These are phyloP conservation scores for Callaeas wilsoni DNA, from an alignment of 2,113 vertebrate genomes.

Conservation along the genomic window DNA sequence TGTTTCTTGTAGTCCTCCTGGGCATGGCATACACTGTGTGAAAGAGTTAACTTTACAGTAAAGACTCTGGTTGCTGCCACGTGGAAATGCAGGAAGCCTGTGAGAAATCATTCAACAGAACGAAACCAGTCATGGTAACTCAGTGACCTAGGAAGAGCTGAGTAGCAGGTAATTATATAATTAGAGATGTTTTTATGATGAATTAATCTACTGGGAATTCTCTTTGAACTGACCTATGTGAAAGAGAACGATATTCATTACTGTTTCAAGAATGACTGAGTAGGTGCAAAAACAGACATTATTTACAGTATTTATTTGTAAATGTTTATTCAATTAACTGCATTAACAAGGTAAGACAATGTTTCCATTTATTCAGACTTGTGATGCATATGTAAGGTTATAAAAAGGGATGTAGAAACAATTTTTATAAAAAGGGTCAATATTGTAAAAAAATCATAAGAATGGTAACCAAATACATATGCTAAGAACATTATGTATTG, in stretches of 20 bases:
- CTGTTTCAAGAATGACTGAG: neutral
- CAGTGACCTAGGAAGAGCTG: neutral
- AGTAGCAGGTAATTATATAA: neutral
- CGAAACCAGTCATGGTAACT: neutral
- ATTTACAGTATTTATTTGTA: neutral
- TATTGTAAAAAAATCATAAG: neutral
- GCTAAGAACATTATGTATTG: neutral
- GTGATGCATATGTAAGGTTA: neutral
- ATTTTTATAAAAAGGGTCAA: neutral
- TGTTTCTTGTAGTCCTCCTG: neutral
- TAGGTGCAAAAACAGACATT: neutral
- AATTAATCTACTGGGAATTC: neutral
- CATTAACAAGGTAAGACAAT: neutral
- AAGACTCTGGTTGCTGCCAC: neutral
- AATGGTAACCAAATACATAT: neutral
- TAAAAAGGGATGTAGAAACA: neutral
- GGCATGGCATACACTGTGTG: fast-evolving
- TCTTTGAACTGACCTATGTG: neutral
- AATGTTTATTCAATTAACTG: neutral
- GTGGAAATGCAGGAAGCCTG: neutral
- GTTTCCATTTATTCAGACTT: neutral
- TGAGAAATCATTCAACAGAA: neutral
- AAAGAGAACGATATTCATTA: neutral
- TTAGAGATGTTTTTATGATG: neutral
- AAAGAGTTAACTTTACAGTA: neutral